Evolutionary conservation across 2,797 vertebrate species (phyloP).

Genomic region (Agapornis canus): DNA sequence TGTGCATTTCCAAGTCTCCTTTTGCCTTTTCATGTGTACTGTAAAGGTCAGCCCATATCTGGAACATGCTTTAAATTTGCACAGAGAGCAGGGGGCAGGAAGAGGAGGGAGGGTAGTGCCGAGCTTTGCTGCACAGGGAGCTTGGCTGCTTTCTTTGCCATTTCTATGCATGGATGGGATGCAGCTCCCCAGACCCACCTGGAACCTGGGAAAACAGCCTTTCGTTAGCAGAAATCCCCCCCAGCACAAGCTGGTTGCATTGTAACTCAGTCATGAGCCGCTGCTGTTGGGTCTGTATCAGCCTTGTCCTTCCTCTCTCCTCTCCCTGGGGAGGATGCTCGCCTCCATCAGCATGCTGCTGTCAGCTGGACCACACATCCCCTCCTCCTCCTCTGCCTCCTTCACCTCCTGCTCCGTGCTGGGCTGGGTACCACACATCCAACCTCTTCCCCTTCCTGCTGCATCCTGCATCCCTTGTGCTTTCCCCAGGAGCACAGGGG

Average conservation of each 20-base stretch:
- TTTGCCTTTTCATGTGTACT: constrained; percentile 7
- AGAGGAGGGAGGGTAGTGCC: background rate
- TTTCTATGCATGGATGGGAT: background rate
- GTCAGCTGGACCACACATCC: background rate
- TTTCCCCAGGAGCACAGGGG: background rate
- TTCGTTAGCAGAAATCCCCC: background rate
- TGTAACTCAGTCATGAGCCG: fast-evolving
- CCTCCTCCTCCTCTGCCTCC: background rate
- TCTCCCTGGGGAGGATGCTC: background rate
- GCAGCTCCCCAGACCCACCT: background rate
- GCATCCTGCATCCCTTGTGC: background rate
- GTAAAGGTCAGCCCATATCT: constrained; percentile 49
- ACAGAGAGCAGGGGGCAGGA: constrained; percentile 10
- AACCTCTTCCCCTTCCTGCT: background rate
- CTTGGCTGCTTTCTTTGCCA: background rate
- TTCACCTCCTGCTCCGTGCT: background rate
- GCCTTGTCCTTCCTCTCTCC: background rate
- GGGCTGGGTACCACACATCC: background rate
- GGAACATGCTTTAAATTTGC: constrained; percentile 26
- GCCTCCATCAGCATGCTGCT: background rate
- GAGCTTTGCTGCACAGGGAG: background rate
- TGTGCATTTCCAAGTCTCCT: background rate
- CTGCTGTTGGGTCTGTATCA: background rate
- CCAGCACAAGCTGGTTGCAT: background rate
- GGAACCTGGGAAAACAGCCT: background rate